These are phyloP conservation scores for Trichopria drosophilae DNA, from an alignment of 2,888 invertebrate genomes.

Conservation along the genomic window DNA sequence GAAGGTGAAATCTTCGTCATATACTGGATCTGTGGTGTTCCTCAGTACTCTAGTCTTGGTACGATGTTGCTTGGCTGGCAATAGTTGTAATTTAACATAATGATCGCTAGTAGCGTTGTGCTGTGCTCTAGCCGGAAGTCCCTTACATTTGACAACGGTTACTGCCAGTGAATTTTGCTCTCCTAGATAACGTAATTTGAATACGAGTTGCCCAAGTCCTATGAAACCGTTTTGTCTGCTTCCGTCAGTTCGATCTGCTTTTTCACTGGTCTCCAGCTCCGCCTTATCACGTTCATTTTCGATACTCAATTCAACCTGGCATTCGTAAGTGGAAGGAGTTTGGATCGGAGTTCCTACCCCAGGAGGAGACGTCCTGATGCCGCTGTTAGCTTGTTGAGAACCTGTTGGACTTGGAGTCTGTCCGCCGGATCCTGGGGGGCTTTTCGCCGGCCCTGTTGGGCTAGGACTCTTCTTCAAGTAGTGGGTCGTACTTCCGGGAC, in stretches of 20 bases:
- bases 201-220: conserved; percentile 88
- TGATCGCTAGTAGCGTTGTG: conserved; percentile 86
- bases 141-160: conserved; percentile 87
- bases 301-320: conserved; percentile 54
- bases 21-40: conserved; percentile 93
- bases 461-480: conserved; percentile 93
- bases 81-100: conserved; percentile 94
- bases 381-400: conserved; percentile 33
- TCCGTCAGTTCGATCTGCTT: conserved; percentile 60
- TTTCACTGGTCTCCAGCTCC: conserved; percentile 65
- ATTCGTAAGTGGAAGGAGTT: conserved; percentile 43
- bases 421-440: conserved; percentile 62
- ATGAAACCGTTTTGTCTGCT: conserved; percentile 65
- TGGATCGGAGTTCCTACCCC: conserved; percentile 46
- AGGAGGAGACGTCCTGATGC: not conserved
- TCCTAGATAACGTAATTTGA: conserved; percentile 85
- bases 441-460: conserved; percentile 70
- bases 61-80: conserved; percentile 97
- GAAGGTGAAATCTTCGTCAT: conserved; percentile 99
- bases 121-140: conserved; percentile 83
- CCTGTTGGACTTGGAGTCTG: conserved; percentile 53
- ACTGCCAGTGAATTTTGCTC: conserved; percentile 91
- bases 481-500: conserved; percentile 80
- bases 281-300: conserved; percentile 63
- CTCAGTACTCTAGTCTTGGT: conserved; percentile 95